A percentile compares a stretch with the other conserved stretches of the same genome.
Evolutionary conservation across 1,140 invertebrate genomes (phyloP).

Genomic region (Oscheius sp.): DNA sequence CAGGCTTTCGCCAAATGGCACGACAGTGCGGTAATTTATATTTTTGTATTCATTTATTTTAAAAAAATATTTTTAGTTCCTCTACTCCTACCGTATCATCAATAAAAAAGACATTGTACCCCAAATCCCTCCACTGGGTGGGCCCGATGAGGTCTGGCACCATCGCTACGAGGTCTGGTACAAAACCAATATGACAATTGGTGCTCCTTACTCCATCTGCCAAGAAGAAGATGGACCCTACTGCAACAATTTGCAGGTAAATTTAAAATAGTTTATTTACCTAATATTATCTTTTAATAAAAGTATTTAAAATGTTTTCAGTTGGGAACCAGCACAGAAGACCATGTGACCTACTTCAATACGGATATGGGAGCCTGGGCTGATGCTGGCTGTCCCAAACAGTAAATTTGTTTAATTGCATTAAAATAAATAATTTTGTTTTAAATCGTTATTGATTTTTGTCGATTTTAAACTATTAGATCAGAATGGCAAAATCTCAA

Average conservation of each 20-base stretch:
- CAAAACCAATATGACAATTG: constrained; percentile 23
- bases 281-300: neutral
- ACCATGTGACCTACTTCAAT: constrained; percentile 23
- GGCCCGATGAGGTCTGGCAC: constrained; percentile 22
- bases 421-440: no score
- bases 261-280: neutral
- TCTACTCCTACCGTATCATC: constrained; percentile 33
- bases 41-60: neutral
- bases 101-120: constrained; percentile 34
- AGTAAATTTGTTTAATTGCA: no score
- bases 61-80: constrained; percentile 23
- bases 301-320: neutral
- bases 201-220: constrained; percentile 5
- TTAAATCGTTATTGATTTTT: no score
- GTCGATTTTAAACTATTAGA: no score
- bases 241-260: constrained; percentile 8
- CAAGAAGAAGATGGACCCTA: constrained; percentile 20
- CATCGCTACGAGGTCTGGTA: constrained; percentile 25
- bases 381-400: constrained; percentile 11
- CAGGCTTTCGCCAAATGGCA: constrained; percentile 26
- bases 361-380: constrained; percentile 8
- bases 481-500: no score
- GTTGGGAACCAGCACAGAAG: neutral
- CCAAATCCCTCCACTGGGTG: constrained; percentile 26
- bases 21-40: constrained; percentile 13